These are phyloP conservation scores for Parotocinclus haroldoi DNA, from an alignment of 2,797 vertebrate species.

Conservation along the genomic window DNA sequence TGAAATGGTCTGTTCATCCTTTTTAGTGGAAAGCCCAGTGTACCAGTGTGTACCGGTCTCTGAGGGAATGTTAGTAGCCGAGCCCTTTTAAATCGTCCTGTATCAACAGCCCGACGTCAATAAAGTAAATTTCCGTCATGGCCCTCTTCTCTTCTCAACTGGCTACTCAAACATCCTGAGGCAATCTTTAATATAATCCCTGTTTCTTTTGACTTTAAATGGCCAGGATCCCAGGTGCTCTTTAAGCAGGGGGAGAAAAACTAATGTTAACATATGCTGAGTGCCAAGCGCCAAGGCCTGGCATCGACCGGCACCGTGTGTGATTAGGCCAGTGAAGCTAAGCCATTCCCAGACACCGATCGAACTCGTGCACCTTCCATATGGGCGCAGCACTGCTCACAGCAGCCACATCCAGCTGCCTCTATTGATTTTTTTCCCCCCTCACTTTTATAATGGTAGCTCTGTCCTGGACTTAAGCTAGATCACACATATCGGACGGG, in stretches of 20 bases:
- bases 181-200: conserved; percentile 79
- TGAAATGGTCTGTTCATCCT: conserved; percentile 40
- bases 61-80: conserved; percentile 76
- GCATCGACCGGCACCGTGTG: conserved; percentile 68
- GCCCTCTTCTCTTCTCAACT: conserved; percentile 62
- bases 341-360: conserved; percentile 68
- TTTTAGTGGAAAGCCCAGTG: conserved; percentile 20
- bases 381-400: conserved; percentile 61
- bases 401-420: conserved; percentile 67
- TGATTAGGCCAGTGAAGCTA: conserved; percentile 73
- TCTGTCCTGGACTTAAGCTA: conserved; percentile 68
- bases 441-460: conserved; percentile 80
- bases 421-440: conserved; percentile 74
- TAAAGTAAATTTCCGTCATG: conserved; percentile 76
- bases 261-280: conserved; percentile 74
- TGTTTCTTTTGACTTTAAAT: conserved; percentile 61
- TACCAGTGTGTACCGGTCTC: conserved; percentile 52
- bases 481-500: conserved; percentile 67
- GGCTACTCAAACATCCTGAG: conserved; percentile 67
- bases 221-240: conserved; percentile 69
- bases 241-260: conserved; percentile 61
- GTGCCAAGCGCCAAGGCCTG: conserved; percentile 65
- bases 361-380: conserved; percentile 68
- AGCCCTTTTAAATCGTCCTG: conserved; percentile 75
- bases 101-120: conserved; percentile 76